A percentile compares a stretch with the other conserved stretches of the same genome.
phyloP scores from a whole-genome alignment of 2,113 vertebrate genomes.

The Corythaixoides concolor region DNA sequence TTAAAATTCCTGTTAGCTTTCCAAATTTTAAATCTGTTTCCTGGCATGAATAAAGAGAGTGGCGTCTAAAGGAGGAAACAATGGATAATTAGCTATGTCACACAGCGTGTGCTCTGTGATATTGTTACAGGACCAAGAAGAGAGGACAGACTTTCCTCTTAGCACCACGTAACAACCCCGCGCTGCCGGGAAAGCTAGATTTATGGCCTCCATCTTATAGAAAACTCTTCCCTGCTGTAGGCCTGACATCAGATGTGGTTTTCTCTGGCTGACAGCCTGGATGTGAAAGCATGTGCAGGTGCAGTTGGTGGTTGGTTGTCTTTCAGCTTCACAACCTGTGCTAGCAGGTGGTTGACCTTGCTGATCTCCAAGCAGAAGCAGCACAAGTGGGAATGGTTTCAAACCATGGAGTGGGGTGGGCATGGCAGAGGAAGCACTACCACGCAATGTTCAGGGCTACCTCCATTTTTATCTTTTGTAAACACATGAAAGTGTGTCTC shows the following conservation, averaged over 20 bases:
- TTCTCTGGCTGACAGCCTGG: background rate
- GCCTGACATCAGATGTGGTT: background rate
- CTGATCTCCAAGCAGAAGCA: background rate
- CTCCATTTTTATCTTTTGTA: background rate
- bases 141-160: background rate
- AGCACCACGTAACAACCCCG: background rate
- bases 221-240: background rate
- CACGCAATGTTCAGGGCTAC: background rate
- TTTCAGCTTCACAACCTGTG: background rate
- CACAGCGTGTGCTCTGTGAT: background rate
- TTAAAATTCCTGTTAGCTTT: constrained; percentile 24
- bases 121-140: background rate
- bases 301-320: background rate
- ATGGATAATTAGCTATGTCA: constrained; percentile 21
- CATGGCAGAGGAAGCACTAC: background rate
- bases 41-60: background rate
- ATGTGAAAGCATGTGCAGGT: background rate
- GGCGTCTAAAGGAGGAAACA: constrained; percentile 24
- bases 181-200: background rate
- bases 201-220: background rate
- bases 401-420: background rate
- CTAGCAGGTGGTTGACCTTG: background rate
- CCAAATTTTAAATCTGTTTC: background rate
- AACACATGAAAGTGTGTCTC: background rate
- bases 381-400: background rate